Conservation (phyloP, 2,888 invertebrate species). For the Leptopilina drosophilae region DNA sequence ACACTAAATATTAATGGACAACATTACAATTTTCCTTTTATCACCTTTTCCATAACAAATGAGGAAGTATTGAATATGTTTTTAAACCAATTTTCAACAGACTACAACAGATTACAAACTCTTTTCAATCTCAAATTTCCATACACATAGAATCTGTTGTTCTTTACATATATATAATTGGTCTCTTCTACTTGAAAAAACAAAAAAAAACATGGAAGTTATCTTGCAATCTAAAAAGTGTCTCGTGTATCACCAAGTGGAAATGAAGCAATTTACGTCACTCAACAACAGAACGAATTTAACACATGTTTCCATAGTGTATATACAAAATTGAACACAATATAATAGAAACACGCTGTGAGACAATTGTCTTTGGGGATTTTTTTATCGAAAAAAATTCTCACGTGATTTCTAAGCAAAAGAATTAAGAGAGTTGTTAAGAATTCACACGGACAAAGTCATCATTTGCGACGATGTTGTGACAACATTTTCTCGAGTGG, state of each 20-base stretch:
- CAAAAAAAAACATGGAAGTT: background rate
- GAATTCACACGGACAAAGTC: constrained; percentile 18
- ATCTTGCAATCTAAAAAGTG: background rate
- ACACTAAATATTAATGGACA: too few relatives aligned
- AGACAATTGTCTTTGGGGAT: constrained; percentile 11
- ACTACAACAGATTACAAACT: too few relatives aligned
- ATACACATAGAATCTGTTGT: background rate
- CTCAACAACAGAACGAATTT: background rate
- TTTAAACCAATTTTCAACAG: too few relatives aligned
- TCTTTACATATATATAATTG: background rate
- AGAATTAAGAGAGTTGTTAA: constrained; percentile 15
- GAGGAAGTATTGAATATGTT: too few relatives aligned
- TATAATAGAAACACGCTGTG: background rate
- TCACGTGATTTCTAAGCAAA: background rate
- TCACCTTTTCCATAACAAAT: too few relatives aligned
- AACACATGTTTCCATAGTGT: constrained; percentile 9
- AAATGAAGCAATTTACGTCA: constrained; percentile 36
- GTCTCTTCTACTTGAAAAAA: background rate
- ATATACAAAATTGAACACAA: background rate
- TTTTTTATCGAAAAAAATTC: background rate
- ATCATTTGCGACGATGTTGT: constrained; percentile 10
- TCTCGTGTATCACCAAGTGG: background rate
- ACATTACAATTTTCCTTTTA: too few relatives aligned
- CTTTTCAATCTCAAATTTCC: too few relatives aligned
- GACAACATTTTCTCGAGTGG: constrained; percentile 38